Conservation (phyloP, 2,113 vertebrate genomes). For the Myiozetetes cayanensis region DNA sequence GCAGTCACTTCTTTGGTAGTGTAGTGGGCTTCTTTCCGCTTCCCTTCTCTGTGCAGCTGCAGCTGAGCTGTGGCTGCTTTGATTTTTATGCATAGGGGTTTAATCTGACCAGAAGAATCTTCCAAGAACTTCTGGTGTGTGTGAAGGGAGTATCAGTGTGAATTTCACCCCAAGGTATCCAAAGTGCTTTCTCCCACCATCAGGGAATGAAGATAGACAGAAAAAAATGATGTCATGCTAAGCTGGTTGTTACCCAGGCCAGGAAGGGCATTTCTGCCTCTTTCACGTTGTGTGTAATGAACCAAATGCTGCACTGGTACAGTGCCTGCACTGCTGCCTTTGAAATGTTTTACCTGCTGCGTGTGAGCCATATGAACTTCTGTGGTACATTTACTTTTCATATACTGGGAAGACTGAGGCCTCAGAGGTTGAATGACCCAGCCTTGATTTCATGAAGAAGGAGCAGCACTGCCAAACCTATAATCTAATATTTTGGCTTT, state of each 20-base stretch:
- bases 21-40: not conserved
- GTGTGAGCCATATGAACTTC: rapidly evolving
- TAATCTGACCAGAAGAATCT: not conserved
- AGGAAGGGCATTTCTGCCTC: not conserved
- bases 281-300: rapidly evolving
- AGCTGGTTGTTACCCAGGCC: not conserved
- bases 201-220: not conserved
- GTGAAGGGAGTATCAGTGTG: rapidly evolving
- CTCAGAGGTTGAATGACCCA: not conserved
- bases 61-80: not conserved
- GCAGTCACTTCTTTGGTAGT: not conserved
- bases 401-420: not conserved
- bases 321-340: not conserved
- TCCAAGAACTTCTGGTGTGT: rapidly evolving
- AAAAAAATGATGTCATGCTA: not conserved
- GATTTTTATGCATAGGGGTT: not conserved
- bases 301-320: not conserved
- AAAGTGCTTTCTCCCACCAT: not conserved
- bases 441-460: not conserved
- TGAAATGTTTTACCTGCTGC: not conserved
- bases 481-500: not conserved
- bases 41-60: not conserved
- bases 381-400: not conserved
- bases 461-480: not conserved
- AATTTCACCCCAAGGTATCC: not conserved